These are phyloP conservation scores for Ernsta delagoae DNA, from an alignment of 2,888 invertebrate genomes.

Conservation along the genomic window DNA sequence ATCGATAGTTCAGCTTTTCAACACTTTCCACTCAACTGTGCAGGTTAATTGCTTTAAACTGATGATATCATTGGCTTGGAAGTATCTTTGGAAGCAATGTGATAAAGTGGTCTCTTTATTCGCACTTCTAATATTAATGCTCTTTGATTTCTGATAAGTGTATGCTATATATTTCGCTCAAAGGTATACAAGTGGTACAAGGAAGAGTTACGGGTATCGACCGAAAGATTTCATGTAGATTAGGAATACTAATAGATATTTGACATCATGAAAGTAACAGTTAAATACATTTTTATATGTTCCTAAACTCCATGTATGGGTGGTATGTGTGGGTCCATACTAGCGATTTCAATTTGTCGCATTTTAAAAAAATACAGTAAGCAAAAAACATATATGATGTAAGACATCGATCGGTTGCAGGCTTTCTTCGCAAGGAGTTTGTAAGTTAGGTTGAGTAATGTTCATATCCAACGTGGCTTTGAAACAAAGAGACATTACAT, in stretches of 20 bases:
- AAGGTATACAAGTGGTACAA: background rate
- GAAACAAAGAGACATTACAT: background rate
- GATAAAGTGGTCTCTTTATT: background rate
- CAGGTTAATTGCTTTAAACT: slow-evolving; percentile 14
- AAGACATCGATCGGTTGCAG: background rate
- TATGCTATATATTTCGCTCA: background rate
- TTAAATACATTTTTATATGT: too few relatives aligned
- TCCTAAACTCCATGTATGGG: too few relatives aligned
- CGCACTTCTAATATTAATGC: background rate
- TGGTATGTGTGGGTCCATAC: too few relatives aligned
- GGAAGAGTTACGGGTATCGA: too few relatives aligned
- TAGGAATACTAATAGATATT: too few relatives aligned
- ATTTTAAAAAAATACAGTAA: background rate
- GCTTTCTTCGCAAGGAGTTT: background rate
- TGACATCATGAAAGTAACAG: too few relatives aligned
- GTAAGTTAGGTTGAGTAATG: background rate
- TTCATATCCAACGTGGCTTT: background rate
- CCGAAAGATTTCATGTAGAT: too few relatives aligned
- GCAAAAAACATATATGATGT: too few relatives aligned
- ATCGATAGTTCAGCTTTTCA: slow-evolving; percentile 18
- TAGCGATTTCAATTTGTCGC: too few relatives aligned
- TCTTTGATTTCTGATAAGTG: background rate
- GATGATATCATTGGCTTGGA: background rate
- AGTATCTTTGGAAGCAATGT: background rate
- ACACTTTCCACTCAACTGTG: slow-evolving; percentile 24